Evolutionary conservation across 2,797 vertebrate species (phyloP).

Genomic region (Cichlasoma orientale): DNA sequence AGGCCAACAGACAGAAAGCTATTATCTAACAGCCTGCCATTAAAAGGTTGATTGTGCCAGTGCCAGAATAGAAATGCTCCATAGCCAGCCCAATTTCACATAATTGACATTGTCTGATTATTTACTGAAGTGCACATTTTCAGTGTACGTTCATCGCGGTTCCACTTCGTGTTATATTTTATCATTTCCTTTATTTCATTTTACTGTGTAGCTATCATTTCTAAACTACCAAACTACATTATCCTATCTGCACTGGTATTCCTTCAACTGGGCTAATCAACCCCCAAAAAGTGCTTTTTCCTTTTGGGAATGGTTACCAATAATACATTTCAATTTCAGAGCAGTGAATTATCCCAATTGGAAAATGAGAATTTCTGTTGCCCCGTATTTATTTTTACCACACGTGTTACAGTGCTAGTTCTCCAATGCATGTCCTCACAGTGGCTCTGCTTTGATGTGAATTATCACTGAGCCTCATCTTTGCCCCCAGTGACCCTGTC

Average conservation of each 20-base stretch:
- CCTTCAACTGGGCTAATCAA: slow-evolving; percentile 73
- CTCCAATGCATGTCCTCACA: slow-evolving; percentile 61
- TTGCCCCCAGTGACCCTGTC: slow-evolving; percentile 67
- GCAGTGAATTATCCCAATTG: slow-evolving; percentile 79
- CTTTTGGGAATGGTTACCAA: slow-evolving; percentile 72
- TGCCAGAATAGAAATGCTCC: slow-evolving; percentile 67
- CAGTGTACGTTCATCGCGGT: slow-evolving; percentile 74
- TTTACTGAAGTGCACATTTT: slow-evolving; percentile 82
- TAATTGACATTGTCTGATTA: slow-evolving; percentile 79
- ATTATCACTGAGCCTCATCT: slow-evolving; percentile 73
- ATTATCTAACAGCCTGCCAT: slow-evolving; percentile 73
- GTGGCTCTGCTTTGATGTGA: slow-evolving; percentile 76
- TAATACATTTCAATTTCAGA: slow-evolving; percentile 78
- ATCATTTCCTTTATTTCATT: slow-evolving; percentile 80
- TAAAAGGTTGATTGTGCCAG: slow-evolving; percentile 79
- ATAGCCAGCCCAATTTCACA: slow-evolving; percentile 75
- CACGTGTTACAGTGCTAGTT: slow-evolving; percentile 54
- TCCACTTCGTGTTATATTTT: slow-evolving; percentile 76
- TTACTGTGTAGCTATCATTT: slow-evolving; percentile 78
- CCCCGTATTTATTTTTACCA: slow-evolving; percentile 76
- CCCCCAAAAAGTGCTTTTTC: slow-evolving; percentile 65
- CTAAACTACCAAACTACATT: slow-evolving; percentile 75
- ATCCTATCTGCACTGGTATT: slow-evolving; percentile 63
- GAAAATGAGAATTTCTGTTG: slow-evolving; percentile 64
- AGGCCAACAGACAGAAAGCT: slow-evolving; percentile 64